Conservation (phyloP, 1,140 invertebrate genomes). For the Arion vulgaris region DNA sequence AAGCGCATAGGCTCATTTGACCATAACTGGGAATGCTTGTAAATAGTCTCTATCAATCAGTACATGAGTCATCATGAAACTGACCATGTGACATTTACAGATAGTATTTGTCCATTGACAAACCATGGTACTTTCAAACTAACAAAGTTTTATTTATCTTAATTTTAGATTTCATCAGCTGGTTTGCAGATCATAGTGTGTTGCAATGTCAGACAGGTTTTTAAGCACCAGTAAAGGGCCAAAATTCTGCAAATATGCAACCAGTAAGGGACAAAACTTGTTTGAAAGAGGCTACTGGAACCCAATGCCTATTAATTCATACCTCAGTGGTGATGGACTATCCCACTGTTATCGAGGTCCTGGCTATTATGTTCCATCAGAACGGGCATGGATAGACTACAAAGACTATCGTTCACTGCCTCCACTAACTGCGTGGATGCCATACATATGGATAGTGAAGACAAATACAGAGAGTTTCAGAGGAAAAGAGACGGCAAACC, state of each 20-base stretch:
- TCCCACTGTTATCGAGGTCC: slow-evolving; percentile 61
- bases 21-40: no score
- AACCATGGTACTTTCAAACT: no score
- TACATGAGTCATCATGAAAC: no score
- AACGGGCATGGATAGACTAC: slow-evolving; percentile 53
- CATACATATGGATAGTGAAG: slow-evolving; percentile 64
- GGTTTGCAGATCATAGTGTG: not conserved
- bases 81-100: no score
- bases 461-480: slow-evolving; percentile 61
- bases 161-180: not conserved
- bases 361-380: slow-evolving; percentile 66
- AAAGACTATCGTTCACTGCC: slow-evolving; percentile 61
- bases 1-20: no score
- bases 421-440: slow-evolving; percentile 57
- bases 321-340: slow-evolving; percentile 60
- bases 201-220: slow-evolving; percentile 39
- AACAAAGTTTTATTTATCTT: not conserved
- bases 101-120: no score
- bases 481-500: slow-evolving; percentile 49
- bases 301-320: slow-evolving; percentile 58
- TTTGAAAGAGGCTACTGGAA: slow-evolving; percentile 55
- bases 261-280: slow-evolving; percentile 46
- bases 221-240: slow-evolving; percentile 39
- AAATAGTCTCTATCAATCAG: no score
- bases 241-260: slow-evolving; percentile 34